Base-by-base conservation (phyloP, 2,888 invertebrate species). In the Drosophila leonis region DNA sequence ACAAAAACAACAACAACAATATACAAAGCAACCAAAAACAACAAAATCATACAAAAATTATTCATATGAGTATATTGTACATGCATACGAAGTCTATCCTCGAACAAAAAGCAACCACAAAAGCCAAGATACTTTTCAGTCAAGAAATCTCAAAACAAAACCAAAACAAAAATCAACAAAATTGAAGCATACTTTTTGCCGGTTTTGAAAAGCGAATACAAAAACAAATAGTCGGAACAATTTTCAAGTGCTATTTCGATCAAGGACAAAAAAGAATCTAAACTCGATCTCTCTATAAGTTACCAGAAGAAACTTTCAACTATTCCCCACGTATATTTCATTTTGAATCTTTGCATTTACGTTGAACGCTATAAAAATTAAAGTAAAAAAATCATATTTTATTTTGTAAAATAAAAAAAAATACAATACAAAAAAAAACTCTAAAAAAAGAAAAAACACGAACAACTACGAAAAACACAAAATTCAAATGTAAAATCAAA, bases 401-500 rank as follows among this genome's bases (percentile, higher is more conserved):
- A 63, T 64, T 80, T 81, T 59, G 41, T 54, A 65, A 57, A 46
- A 70, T 71, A 65, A 42, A 46, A 42, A 42, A 35, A 46, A 63
- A 59, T 41, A 9, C 3, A 48, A 48, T 24, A 33, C 27, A 68
- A 51, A 48, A 63, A 64, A 54, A 29, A 62, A 39, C 7, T 13
- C 13, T 6, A 44, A 44, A 27, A 71, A 46, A 39, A 42, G 29
- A 65, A 13, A 37, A 63, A 56, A 52, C 61, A 60, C 44, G 31
- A 51, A 52, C 46, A 66, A 61, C 65, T 67, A 77, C 59, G 31
- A 49, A 71, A 65, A 69, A 78, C 55, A 78, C 75, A 54, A 78
- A 83, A 87, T 83, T 84, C 75, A 82, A 84, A 80, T 72, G 70
- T 69, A 83, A 85, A 85, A 88, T 85, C 88, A 83, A 85, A 85